Percentiles rank a stretch among this genome's conserved stretches.
Evolutionary conservation across 2,888 invertebrate genomes (phyloP).

Genomic region (Drosophila falleni): DNA sequence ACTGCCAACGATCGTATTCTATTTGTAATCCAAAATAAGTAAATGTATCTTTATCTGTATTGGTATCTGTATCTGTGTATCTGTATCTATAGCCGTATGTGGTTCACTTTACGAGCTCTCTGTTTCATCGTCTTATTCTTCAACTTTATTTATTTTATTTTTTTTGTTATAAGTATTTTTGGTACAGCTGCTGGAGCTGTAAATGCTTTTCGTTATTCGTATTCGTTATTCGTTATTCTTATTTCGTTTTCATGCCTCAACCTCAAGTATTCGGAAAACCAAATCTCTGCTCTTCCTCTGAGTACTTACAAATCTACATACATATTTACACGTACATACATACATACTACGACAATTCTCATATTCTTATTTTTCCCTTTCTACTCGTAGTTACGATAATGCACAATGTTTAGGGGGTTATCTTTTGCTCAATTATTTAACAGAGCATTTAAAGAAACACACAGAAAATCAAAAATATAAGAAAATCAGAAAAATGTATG

Average conservation of each 20-base stretch:
- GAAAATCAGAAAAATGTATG: not conserved
- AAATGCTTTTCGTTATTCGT: conserved; percentile 49
- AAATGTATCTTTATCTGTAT: conserved; percentile 45
- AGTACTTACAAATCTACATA: conserved; percentile 17
- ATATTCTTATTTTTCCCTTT: conserved; percentile 1
- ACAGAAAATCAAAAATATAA: not conserved
- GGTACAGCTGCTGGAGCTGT: conserved; percentile 67
- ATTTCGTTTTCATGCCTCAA: conserved; percentile 38
- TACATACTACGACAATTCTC: not conserved
- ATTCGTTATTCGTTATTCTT: conserved; percentile 25
- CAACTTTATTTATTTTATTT: conserved; percentile 4
- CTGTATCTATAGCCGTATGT: conserved; percentile 60
- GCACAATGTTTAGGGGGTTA: conserved; percentile 34
- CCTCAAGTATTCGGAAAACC: conserved; percentile 23
- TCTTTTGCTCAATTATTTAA: conserved; percentile 37
- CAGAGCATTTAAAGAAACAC: not conserved
- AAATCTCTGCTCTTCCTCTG: conserved; percentile 27
- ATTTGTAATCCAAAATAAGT: conserved; percentile 79
- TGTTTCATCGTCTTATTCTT: conserved; percentile 7
- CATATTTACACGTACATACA: conserved; percentile 1
- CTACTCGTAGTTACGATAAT: conserved; percentile 39
- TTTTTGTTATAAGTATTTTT: conserved; percentile 43
- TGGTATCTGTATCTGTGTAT: conserved; percentile 51
- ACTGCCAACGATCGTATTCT: conserved; percentile 79
- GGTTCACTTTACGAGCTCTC: conserved; percentile 75